These are phyloP conservation scores for Caenorhabditis becei DNA, from an alignment of 2,888 invertebrate genomes.

Conservation along the genomic window DNA sequence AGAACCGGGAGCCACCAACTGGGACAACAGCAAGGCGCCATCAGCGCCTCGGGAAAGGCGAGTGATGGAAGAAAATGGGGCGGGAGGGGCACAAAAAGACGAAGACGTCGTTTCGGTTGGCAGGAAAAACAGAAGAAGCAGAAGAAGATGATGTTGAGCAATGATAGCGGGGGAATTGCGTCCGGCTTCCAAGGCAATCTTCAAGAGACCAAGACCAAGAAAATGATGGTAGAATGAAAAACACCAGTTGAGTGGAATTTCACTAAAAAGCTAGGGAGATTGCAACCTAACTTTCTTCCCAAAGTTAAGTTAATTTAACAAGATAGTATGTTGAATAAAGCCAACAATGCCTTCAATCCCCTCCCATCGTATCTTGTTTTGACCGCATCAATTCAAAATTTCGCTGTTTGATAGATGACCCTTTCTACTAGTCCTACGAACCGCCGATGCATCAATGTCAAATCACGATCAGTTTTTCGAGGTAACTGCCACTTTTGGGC, in stretches of 20 bases:
- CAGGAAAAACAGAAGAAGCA: slow-evolving; percentile 10
- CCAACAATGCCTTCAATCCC: background rate
- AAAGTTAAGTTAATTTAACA: no score
- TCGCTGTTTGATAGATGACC: slow-evolving; percentile 31
- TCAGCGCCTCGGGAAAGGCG: slow-evolving; percentile 35
- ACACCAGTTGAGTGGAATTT: background rate
- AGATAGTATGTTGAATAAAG: background rate
- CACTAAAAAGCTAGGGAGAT: no score
- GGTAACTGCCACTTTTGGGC: slow-evolving; percentile 58
- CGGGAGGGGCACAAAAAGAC: slow-evolving; percentile 13
- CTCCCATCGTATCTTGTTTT: background rate
- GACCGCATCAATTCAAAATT: slow-evolving; percentile 11
- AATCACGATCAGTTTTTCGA: slow-evolving; percentile 55
- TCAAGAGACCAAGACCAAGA: no score
- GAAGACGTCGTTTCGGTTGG: background rate
- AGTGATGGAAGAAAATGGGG: slow-evolving; percentile 28
- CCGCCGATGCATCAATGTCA: slow-evolving; percentile 57
- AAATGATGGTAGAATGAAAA: slow-evolving; percentile 3
- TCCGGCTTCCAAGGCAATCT: background rate
- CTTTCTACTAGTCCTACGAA: slow-evolving; percentile 20
- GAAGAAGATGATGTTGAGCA: slow-evolving; percentile 22
- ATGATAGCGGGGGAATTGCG: slow-evolving; percentile 8
- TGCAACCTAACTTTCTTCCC: no score
- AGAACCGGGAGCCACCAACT: slow-evolving; percentile 21
- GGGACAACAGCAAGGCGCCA: slow-evolving; percentile 38